phyloP scores from a whole-genome alignment of 2,888 invertebrate species.

The Drosophila pseudotakahashii region DNA sequence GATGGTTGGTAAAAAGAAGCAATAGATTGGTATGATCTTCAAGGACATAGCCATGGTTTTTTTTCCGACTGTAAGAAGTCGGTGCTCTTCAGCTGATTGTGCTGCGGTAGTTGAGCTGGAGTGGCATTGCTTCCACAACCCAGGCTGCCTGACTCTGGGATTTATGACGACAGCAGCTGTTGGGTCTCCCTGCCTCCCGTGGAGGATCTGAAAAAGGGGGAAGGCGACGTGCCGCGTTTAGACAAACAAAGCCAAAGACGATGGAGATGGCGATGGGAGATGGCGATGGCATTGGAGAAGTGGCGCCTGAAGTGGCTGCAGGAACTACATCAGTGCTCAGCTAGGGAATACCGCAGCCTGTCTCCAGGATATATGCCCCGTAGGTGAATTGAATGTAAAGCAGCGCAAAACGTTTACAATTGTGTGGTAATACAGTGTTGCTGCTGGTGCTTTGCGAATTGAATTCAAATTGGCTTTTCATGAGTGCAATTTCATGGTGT shows the following conservation, averaged over 20 bases:
- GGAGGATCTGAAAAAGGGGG: constrained; percentile 8
- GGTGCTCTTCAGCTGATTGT: constrained; percentile 29
- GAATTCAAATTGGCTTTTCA: constrained; percentile 42
- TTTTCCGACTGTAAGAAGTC: constrained; percentile 1
- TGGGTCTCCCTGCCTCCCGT: constrained; percentile 35
- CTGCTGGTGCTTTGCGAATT: constrained; percentile 21
- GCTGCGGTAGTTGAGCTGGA: constrained; percentile 28
- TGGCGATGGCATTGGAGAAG: constrained; percentile 13
- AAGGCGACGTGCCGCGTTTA: constrained; percentile 45
- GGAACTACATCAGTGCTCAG: constrained; percentile 18
- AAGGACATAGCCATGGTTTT: neutral
- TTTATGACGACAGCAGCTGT: constrained; percentile 73
- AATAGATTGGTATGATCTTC: too few species aligned
- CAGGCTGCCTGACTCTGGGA: constrained; percentile 53
- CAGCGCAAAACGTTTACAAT: constrained; percentile 36
- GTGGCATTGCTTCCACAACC: constrained; percentile 24
- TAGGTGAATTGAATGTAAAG: constrained; percentile 39
- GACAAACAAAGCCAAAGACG: constrained; percentile 47
- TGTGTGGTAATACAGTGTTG: constrained; percentile 32
- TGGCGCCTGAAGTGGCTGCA: constrained; percentile 8
- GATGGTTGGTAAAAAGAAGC: too few species aligned
- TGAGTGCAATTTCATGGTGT: constrained; percentile 24
- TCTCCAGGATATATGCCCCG: constrained; percentile 23
- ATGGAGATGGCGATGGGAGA: constrained; percentile 4
- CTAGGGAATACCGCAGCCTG: constrained; percentile 32